Conservation (phyloP, 2,888 invertebrate genomes). For the Lycaena phlaeas region DNA sequence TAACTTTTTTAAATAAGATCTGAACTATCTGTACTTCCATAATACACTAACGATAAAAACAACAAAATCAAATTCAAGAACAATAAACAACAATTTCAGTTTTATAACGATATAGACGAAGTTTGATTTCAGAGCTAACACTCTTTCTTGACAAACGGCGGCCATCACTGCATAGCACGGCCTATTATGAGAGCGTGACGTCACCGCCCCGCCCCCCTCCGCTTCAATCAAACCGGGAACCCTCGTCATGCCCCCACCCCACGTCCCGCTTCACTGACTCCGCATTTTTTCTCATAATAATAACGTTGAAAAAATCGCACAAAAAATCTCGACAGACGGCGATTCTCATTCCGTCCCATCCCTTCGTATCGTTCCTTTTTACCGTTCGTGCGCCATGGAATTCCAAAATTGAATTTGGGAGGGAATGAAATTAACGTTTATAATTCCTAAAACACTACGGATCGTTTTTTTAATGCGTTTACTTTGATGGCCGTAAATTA, state of each 20-base stretch:
- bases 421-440: slow-evolving; percentile 14
- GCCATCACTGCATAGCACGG: slow-evolving; percentile 70
- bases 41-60: neutral
- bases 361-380: slow-evolving; percentile 51
- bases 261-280: slow-evolving; percentile 70
- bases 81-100: no score
- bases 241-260: slow-evolving; percentile 71
- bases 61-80: slow-evolving; percentile 6
- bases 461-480: no score
- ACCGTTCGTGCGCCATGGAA: slow-evolving; percentile 33
- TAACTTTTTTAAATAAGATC: no score
- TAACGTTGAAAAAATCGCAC: slow-evolving; percentile 70
- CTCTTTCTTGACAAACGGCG: slow-evolving; percentile 64
- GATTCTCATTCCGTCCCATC: slow-evolving; percentile 58
- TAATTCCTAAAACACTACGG: neutral
- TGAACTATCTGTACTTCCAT: no score
- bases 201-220: slow-evolving; percentile 70
- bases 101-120: no score
- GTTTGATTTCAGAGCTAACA: slow-evolving; percentile 33
- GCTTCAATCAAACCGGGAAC: slow-evolving; percentile 70
- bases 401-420: slow-evolving; percentile 46
- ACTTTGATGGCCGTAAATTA: no score
- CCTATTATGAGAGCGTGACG: slow-evolving; percentile 72
- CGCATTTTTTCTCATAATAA: slow-evolving; percentile 72
- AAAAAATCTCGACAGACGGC: slow-evolving; percentile 69